These are phyloP conservation scores for Elgaria multicarinata DNA, from an alignment of 2,113 vertebrate species.

Conservation along the genomic window DNA sequence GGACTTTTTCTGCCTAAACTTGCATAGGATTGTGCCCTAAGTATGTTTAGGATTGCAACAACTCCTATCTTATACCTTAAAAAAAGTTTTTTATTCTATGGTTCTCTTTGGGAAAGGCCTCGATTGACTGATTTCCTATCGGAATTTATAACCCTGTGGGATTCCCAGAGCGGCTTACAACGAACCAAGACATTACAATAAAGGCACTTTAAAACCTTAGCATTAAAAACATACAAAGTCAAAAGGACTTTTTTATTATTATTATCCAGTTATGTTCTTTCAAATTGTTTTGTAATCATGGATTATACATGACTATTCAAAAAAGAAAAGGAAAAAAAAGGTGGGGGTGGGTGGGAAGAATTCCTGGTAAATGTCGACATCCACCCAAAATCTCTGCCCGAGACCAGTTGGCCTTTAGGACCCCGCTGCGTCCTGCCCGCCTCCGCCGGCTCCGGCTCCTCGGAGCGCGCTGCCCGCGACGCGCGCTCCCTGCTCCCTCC, in stretches of 20 bases:
- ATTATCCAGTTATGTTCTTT: neutral
- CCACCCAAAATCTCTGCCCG: neutral
- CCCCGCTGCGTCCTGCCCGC: slow-evolving; percentile 26
- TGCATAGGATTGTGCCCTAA: neutral
- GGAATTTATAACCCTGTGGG: neutral
- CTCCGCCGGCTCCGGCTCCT: neutral
- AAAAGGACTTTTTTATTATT: neutral
- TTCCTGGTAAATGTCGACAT: no score
- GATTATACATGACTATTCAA: neutral
- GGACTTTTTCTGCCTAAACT: no score
- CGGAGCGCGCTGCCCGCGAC: neutral
- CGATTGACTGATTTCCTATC: neutral
- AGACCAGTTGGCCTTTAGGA: slow-evolving; percentile 46
- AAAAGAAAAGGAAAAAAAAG: neutral
- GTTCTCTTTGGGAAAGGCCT: no score
- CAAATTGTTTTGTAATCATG: neutral
- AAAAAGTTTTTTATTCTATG: neutral
- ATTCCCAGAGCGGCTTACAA: neutral
- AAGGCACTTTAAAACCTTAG: neutral
- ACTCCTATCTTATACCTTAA: neutral
- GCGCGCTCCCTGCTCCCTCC: neutral
- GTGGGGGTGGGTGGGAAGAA: no score
- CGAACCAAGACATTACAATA: neutral
- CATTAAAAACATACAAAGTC: neutral
- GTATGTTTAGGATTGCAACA: neutral